A percentile compares a stretch with the other conserved stretches of the same genome.
These are phyloP conservation scores for Mergus octosetaceus DNA, from an alignment of 2,797 vertebrate genomes.

Conservation along the genomic window DNA sequence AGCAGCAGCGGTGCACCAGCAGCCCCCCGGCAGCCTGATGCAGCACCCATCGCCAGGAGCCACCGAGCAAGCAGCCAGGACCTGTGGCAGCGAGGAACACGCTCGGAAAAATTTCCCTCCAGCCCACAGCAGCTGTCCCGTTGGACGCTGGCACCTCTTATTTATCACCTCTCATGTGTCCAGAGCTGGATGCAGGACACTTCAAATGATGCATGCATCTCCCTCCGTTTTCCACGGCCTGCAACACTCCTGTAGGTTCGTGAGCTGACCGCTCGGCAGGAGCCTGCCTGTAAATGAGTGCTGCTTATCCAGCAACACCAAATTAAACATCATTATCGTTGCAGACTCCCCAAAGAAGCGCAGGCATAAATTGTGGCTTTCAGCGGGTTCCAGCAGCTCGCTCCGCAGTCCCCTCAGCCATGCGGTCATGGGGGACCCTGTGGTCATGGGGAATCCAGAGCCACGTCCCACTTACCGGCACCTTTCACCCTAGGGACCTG, in stretches of 20 bases:
- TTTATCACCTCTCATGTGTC: fast-evolving
- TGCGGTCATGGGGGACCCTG: background rate
- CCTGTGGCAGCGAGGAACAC: background rate
- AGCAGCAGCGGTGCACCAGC: too few relatives aligned
- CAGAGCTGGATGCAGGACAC: background rate
- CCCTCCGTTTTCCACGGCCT: background rate
- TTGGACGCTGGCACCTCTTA: background rate
- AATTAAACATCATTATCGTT: fast-evolving
- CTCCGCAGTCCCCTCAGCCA: background rate
- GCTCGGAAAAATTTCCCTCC: background rate
- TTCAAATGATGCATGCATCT: background rate
- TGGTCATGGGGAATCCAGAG: background rate
- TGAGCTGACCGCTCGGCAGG: background rate
- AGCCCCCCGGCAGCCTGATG: too few relatives aligned
- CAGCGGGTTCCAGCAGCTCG: background rate
- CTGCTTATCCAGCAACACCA: background rate
- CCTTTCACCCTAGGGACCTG: background rate
- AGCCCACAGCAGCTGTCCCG: fast-evolving
- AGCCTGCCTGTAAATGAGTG: background rate
- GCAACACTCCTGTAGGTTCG: background rate
- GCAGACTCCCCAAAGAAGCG: background rate
- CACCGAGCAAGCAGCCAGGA: too few relatives aligned
- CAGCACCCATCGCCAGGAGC: too few relatives aligned
- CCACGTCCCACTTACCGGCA: background rate
- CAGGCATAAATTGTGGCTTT: background rate